Evolutionary conservation across 2,888 invertebrate genomes (phyloP), one percentile per base, ranked within the genome.

Genomic region (Chymomyza procnemis): DNA sequence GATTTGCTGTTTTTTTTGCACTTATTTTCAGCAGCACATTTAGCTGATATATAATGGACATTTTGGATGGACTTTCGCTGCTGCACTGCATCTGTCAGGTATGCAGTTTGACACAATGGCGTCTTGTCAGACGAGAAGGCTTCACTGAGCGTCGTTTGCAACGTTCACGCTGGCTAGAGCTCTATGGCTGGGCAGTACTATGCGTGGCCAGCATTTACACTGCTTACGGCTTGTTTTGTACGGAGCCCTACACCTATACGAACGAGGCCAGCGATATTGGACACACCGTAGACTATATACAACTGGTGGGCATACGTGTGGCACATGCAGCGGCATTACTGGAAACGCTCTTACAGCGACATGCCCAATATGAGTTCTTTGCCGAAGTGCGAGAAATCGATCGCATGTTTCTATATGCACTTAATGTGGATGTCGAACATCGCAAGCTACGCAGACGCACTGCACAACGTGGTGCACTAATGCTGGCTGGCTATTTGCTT

Each of bases 211-310:
- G 48, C 1, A 66, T 41, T 1, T 69, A 80, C 4, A 60, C 88
- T 5, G 34, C 85, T 1, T 77, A 83, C 30, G 85, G 76, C 0
- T 26, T 89, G 3, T 81, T 89, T 46, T 52, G 55, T 4, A 74
- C 74, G 6, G 55, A 64, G 3, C 65, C 55, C 12, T 56, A 59
- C 19, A 66, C 64, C 1, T 64, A 71, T 14, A 65, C 68, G 2
- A 65, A 61, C 1, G 64, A 65, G 9, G 61, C 64, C 0, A 81
- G 66, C 41, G 73, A 79, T 19, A 74, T 88, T 41, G 90, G 86
- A 0, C 65, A 80, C 18, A 88, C 87, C 0, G 87, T 90, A 4
- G 89, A 89, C 64, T 87, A 81, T 46, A 88, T 91, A 57, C 90
- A 90, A 69, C 63, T 90, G 58, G 67, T 88, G 41, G 87, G 89